Base-by-base conservation (phyloP, 2,113 vertebrate species). In the Sylvia atricapilla region DNA sequence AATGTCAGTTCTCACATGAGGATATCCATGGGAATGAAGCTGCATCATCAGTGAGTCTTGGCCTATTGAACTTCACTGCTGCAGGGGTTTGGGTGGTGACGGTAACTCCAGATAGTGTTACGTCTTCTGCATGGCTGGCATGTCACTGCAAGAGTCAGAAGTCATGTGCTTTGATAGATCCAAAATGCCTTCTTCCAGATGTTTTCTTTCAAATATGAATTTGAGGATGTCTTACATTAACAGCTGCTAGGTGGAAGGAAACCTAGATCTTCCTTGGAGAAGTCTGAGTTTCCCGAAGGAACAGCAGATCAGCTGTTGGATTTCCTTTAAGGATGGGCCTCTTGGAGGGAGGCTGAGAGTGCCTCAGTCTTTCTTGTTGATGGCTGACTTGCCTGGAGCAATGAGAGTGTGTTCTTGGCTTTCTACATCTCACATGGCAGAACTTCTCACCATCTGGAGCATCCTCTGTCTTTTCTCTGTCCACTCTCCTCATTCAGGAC, bases 71-170 rank as follows among this genome's bases (percentile, higher is more conserved):
- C 37, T 79, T 77, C 10, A 14, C 25, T 72, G 47, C 37, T 44
- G 18, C 50, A 47, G 78, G 17, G 18, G 44, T 72, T 50, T 59
- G 67, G 30, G 27, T 64, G 27, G 27, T 63, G 52, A n/a, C 0
- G 0, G 0, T 82, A 46, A 43, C 23, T 67, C 17, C 35, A 37
- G 46, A 24, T 16, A 63, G 10, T 0, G 0, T 44, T 77, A 37
- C 0, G 0, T 67, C 30, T 55, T 90, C 55, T 72, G 20, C 9
- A 2, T 13, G 25, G 25, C 28, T 20, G 7, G 30, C 4, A 7
- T 19, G 43, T 72, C 30, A 31, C 44, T 47, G 44, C 25, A 30
- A 60, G 53, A 50, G 28, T 41, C 64, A 78, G 74, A 77, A 78
- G 20, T 62, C 55, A 15, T 35, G 23, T 30, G 18, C 58, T 93